Evolutionary conservation across 30 jellyfish, hydroid and myxozoan genomes (phyloP).

Genomic region (Aurelia coerulea): DNA sequence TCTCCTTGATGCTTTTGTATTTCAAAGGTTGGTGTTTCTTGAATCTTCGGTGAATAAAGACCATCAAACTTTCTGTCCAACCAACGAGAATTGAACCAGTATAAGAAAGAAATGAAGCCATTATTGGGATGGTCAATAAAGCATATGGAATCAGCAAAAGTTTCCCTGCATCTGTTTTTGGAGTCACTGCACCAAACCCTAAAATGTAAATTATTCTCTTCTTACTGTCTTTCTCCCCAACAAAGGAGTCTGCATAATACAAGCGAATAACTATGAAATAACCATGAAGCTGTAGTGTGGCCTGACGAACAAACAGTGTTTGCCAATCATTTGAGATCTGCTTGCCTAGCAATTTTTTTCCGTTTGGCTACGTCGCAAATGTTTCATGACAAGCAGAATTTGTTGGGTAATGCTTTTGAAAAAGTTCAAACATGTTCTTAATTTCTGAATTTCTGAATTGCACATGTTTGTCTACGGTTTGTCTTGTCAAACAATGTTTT

Average conservation of each 20-base stretch:
- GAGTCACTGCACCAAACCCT: constrained; percentile 63
- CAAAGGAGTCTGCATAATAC: not conserved
- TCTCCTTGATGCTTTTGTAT: constrained; percentile 22
- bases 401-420: too few species aligned
- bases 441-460: too few species aligned
- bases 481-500: too few species aligned
- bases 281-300: not conserved
- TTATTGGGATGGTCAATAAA: constrained; percentile 31
- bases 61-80: constrained; percentile 9
- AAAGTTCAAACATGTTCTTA: too few species aligned
- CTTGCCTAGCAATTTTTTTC: too few species aligned
- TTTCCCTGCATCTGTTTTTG: constrained; percentile 45
- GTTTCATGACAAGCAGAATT: too few species aligned
- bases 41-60: constrained; percentile 18
- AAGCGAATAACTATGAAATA: not conserved
- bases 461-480: too few species aligned
- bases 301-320: too few species aligned
- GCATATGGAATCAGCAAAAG: constrained; percentile 66
- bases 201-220: not conserved
- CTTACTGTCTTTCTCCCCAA: not conserved
- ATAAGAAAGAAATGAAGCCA: constrained; percentile 9
- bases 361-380: too few species aligned
- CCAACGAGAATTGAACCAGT: constrained; percentile 27
- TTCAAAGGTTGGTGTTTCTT: constrained; percentile 38
- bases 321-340: too few species aligned